Evolutionary conservation across 92 coral and sea anemone genomes (phyloP), one percentile per base, ranked within the genome.

Genomic region (Anthopleura xanthogrammica): DNA sequence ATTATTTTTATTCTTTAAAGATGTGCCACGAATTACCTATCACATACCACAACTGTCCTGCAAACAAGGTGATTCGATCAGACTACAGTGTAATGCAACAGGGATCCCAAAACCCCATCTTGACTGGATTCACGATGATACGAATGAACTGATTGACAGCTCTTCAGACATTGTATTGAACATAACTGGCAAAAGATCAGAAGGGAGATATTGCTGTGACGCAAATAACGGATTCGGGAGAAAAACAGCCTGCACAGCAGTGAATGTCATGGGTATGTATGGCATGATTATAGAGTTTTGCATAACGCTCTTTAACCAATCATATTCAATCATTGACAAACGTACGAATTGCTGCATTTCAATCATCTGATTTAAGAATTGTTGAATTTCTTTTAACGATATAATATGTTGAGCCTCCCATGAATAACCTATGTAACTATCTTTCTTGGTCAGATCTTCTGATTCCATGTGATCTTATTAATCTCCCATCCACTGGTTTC

Each of bases 101-200:
- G 73, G 73, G 8, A 0, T 19, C 73, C 73, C 73, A 29, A 0
- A 24, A 66, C 73, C 73, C 4, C 73, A 41, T 29, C 42, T 66
- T 66, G 13, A 23, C 1, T 66, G 73, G 73, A 1, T 24, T 1
- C 41, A 66, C 42, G 24, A 24, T 11, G 41, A 66, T 0, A 24
- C 73, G 1, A 8, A 24, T 10, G 3, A 66, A 24, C 7, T 24
- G 36, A 66, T 66, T 24, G 41, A 3, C 13, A 23, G 16, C 24
- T 66, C 73, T 5, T 23, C 41, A 19, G 42, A 19, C 9, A 66
- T 24, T 5, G 5, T 24, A 24, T 22, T 66, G 24, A 66, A 66
- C 41, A 66, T 66, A 22, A 66, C 40, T 23, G 73, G 73, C 24
- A 66, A 24, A 66, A 66, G 41, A 66, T 66, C 73, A 66, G 73